Evolutionary conservation across 2,797 vertebrate species (phyloP), one percentile per base, ranked within the genome.

Genomic region (Spondyliosoma cantharus): DNA sequence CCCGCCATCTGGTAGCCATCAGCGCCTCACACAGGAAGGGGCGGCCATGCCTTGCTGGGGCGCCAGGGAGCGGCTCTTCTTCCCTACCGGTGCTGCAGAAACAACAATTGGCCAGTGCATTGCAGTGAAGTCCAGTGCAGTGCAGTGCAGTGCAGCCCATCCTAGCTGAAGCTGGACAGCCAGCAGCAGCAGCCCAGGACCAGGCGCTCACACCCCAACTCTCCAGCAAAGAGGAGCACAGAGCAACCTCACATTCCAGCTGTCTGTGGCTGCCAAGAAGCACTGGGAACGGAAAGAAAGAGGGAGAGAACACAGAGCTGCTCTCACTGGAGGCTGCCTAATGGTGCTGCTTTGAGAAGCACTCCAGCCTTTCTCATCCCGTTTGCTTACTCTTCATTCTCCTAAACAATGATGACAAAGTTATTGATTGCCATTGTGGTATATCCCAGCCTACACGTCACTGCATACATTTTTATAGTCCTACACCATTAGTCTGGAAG

Each of bases 1-100:
- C 70, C 82, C 92, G 82, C 94, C 94, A 95, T 95, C 95, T 95
- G 95, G 93, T 95, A 95, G 90, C 93, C 92, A 95, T 95, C 94
- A 95, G 92, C 64, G 86, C 87, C 93, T 92, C 91, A 91, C 90
- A 93, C 93, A 94, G 94, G 95, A 95, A 95, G 92, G 89, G 92
- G 93, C 91, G 90, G 88, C 93, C 88, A 75, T 90, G 91, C 91
- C 88, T 89, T 90, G 87, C 83, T 93, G 87, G 90, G 92, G 93
- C 92, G 90, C 91, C 93, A 92, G 92, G 93, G 94, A 94, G 90
- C 87, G 86, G 90, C 88, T 89, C 82, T 83, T 91, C 89, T 92
- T 91, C 90, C 83, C 87, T 93, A 87, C 81, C 63, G 22, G 76
- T 86, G 84, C 82, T 87, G 78, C 76, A 92, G 93, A 89, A 94